These are phyloP conservation scores for Sminthurides aquaticus DNA, from an alignment of 2,888 invertebrate genomes.

Conservation along the genomic window DNA sequence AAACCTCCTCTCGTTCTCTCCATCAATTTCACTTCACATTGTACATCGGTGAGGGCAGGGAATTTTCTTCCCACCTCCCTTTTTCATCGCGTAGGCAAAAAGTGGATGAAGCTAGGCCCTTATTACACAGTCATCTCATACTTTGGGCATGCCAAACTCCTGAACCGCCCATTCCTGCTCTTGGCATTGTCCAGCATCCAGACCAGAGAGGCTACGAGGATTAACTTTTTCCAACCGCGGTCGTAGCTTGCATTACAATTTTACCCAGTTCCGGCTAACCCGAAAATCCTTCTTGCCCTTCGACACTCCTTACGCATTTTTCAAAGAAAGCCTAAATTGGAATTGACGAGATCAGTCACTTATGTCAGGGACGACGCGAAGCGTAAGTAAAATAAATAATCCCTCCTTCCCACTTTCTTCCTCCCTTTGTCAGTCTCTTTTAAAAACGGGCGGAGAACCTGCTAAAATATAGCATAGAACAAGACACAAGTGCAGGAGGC, in stretches of 20 bases:
- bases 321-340: neutral
- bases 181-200: too few relatives aligned
- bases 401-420: neutral
- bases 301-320: neutral
- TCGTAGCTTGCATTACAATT: neutral
- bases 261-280: neutral
- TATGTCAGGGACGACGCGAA: neutral
- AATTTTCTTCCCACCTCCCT: neutral
- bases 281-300: neutral
- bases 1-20: neutral
- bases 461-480: too few relatives aligned
- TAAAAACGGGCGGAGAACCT: neutral
- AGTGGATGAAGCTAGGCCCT: too few relatives aligned
- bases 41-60: neutral
- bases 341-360: constrained; percentile 6
- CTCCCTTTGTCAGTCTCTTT: neutral
- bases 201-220: too few relatives aligned
- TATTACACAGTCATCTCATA: too few relatives aligned
- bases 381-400: constrained; percentile 6
- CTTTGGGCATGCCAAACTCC: too few relatives aligned
- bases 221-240: neutral
- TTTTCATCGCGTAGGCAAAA: too few relatives aligned
- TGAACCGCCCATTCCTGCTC: too few relatives aligned
- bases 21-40: neutral
- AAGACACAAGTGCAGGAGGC: too few relatives aligned